These are phyloP conservation scores for Muricea muricata DNA, from an alignment of 92 coral and sea anemone genomes.

Conservation along the genomic window DNA sequence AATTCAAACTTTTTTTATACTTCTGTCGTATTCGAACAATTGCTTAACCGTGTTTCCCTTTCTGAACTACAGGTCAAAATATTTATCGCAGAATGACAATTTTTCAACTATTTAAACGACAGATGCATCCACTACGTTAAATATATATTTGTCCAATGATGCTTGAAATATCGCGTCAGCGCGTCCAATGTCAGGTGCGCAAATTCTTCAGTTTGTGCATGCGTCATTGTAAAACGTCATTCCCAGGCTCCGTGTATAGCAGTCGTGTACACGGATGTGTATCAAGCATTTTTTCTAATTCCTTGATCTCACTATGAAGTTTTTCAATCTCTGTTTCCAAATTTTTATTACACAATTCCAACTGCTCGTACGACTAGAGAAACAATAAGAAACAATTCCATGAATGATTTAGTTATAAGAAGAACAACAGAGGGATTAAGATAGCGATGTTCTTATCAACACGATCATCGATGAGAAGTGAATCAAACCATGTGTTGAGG, in stretches of 20 bases:
- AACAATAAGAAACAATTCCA: background rate
- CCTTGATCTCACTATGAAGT: conserved; percentile 89
- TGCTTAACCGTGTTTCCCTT: too few species aligned
- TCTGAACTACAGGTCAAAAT: background rate
- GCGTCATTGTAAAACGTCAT: background rate
- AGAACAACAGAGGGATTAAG: too few species aligned
- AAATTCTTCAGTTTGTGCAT: background rate
- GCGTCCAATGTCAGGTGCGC: background rate
- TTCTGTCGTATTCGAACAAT: too few species aligned
- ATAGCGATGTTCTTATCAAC: too few species aligned
- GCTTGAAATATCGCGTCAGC: background rate
- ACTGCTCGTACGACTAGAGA: conserved; percentile 85
- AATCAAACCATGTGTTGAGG: too few species aligned
- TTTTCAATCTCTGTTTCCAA: conserved; percentile 91
- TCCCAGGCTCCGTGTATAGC: conserved; percentile 41
- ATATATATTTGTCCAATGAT: background rate
- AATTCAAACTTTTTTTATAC: background rate
- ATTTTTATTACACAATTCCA: conserved; percentile 83
- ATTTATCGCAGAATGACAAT: background rate
- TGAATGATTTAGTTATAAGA: too few species aligned
- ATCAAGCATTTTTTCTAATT: conserved; percentile 92
- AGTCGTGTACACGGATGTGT: conserved; percentile 82
- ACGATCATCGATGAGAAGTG: too few species aligned
- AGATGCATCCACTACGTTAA: background rate
- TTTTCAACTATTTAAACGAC: background rate